These are phyloP conservation scores for Cantharis lateralis DNA, from an alignment of 2,888 invertebrate species.

Conservation along the genomic window DNA sequence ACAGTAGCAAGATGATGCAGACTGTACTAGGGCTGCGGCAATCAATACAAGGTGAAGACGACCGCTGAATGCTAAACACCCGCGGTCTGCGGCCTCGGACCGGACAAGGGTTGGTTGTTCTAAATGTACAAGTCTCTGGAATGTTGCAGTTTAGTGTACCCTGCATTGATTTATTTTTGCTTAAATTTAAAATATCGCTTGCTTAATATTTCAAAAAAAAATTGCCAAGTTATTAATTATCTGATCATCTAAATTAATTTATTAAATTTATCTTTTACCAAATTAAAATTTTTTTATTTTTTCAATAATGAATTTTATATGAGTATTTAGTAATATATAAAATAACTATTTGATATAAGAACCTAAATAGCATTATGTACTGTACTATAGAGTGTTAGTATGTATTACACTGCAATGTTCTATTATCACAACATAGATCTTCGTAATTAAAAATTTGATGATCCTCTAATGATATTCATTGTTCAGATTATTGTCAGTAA, in stretches of 20 bases:
- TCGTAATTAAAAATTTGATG: slow-evolving; percentile 10
- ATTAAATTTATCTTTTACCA: too few relatives aligned
- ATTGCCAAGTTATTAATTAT: not conserved
- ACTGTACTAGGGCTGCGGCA: slow-evolving; percentile 56
- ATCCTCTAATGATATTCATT: slow-evolving; percentile 25
- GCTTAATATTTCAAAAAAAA: not conserved
- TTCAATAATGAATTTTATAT: too few relatives aligned
- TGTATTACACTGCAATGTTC: not conserved
- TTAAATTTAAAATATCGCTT: not conserved
- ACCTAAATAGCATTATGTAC: too few relatives aligned
- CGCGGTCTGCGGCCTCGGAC: slow-evolving; percentile 49
- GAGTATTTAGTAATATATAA: too few relatives aligned
- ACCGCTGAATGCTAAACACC: slow-evolving; percentile 64
- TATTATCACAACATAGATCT: not conserved
- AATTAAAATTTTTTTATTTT: not conserved
- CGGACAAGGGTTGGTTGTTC: slow-evolving; percentile 34
- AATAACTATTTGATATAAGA: too few relatives aligned
- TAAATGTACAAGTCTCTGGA: slow-evolving; percentile 34
- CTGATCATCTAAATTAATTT: not conserved
- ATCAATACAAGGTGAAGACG: slow-evolving; percentile 70
- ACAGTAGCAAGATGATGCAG: slow-evolving; percentile 37
- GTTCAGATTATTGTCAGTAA: slow-evolving; percentile 31
- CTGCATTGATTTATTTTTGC: not conserved
- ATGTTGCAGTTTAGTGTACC: slow-evolving; percentile 24
- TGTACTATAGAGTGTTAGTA: not conserved